Percentiles rank a stretch among this genome's conserved stretches.
phyloP scores from a whole-genome alignment of 2,888 invertebrate genomes.

The Phyto melanocephala region DNA sequence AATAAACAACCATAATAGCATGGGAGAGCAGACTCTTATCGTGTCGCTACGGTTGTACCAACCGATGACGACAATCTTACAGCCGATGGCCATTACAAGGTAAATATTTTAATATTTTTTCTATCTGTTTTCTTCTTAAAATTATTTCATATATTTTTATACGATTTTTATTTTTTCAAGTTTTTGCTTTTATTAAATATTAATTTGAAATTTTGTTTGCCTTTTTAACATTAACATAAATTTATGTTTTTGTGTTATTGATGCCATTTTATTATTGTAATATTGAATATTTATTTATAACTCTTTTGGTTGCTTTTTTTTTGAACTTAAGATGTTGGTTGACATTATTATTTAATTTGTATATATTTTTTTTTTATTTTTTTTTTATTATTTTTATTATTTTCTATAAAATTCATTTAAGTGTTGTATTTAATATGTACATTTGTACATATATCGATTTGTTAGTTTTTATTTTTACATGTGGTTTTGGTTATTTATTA shows the following conservation, averaged over 20 bases:
- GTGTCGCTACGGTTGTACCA: slow-evolving; percentile 95
- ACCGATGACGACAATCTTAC: slow-evolving; percentile 97
- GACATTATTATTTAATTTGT: too few species aligned
- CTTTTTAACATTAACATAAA: background rate
- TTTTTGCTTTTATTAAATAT: background rate
- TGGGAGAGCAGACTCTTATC: slow-evolving; percentile 97
- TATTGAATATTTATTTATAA: slow-evolving; percentile 6
- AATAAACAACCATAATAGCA: slow-evolving; percentile 81
- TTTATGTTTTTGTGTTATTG: background rate
- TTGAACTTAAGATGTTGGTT: too few species aligned
- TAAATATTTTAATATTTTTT: slow-evolving; percentile 75
- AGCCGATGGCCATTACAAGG: slow-evolving; percentile 95
- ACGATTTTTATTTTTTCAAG: background rate
- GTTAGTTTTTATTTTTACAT: slow-evolving; percentile 15
- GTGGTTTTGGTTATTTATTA: slow-evolving; percentile 50
- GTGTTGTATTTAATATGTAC: slow-evolving; percentile 20
- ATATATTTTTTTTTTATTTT: slow-evolving; percentile 42
- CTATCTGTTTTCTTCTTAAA: background rate
- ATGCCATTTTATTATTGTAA: background rate
- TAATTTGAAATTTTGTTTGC: background rate
- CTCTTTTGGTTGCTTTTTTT: slow-evolving; percentile 23
- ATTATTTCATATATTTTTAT: slow-evolving; percentile 9
- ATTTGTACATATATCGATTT: background rate
- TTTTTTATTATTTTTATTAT: slow-evolving; percentile 7
- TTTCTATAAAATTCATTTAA: slow-evolving; percentile 41